Evolutionary conservation across 2,113 vertebrate species (phyloP), one percentile per base, ranked within the genome.

Genomic region (Cervus canadensis): DNA sequence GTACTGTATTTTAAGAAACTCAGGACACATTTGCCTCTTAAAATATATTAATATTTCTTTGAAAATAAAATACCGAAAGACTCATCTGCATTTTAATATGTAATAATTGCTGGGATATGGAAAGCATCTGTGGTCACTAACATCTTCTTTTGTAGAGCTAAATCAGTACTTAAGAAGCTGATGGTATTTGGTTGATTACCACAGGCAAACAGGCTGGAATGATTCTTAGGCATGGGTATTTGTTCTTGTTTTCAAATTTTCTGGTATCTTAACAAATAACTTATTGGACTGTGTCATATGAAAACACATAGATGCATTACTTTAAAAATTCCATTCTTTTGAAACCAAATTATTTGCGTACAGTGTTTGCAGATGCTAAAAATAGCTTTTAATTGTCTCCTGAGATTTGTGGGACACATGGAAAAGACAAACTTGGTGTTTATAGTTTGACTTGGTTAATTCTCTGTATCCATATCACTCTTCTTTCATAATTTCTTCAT

Each of bases 401-500:
- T 62, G 95, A 98, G 97, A 89, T 82, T 98, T 57, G 33, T 96
- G 90, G 95, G 57, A 67, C 92, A 60, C 64, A 56, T 89, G 90
- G 91, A 94, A 95, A 88, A 93, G 92, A 87, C 71, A 81, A 19
- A 95, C 2, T 15, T 90, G 45, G 71, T 86, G 74, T 95, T 95
- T 96, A 64, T 88, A 52, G 71, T 87, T 94, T 93, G 82, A 83
- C 45, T 97, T 87, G 64, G 45, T 94, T 94, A 95, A 91, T 97
- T 94, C 60, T 96, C 48, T 54, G 84, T 94, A 90, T 97, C 78
- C 52, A 36, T 94, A 87, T 88, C 40, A 36, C 83, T 96, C 78
- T 91, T 84, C 81, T 96, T 89, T 96, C n/a, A 78, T 86, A 88
- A 97, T 97, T 97, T 92, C 85, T 94, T 96, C 56, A 83, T 90